Conservation (phyloP, 2,797 vertebrate genomes). For the Macropus fuliginosus region DNA sequence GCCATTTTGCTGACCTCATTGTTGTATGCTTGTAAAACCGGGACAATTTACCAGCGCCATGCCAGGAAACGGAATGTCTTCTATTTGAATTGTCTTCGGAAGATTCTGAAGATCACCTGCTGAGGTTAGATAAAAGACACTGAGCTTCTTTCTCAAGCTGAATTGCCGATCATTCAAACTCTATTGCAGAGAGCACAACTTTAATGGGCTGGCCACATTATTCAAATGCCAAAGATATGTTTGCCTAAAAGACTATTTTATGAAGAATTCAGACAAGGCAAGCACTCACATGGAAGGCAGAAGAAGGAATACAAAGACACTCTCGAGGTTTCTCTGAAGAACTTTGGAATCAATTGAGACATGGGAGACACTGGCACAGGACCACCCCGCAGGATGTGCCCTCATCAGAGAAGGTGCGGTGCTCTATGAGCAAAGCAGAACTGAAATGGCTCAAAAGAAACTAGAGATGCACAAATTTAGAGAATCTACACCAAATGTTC, state of each 20-base stretch:
- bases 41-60: not conserved
- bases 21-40: not conserved
- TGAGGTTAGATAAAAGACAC: not conserved
- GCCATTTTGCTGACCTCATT: not conserved
- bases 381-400: too few relatives aligned
- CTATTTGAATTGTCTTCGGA: not conserved
- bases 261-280: not conserved
- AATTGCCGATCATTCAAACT: not conserved
- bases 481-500: too few relatives aligned
- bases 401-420: too few relatives aligned
- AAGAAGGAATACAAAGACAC: not conserved
- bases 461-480: too few relatives aligned
- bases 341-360: not conserved
- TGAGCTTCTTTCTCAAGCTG: not conserved
- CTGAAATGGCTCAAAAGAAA: too few relatives aligned
- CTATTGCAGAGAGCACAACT: not conserved
- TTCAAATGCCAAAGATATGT: not conserved
- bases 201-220: not conserved
- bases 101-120: not conserved
- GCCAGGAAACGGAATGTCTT: not conserved
- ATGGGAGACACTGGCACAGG: not conserved
- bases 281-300: not conserved
- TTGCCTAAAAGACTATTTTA: not conserved
- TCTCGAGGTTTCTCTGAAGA: not conserved
- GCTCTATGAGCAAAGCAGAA: too few relatives aligned